Conservation (phyloP, 2,113 vertebrate species). For the Cervus canadensis region DNA sequence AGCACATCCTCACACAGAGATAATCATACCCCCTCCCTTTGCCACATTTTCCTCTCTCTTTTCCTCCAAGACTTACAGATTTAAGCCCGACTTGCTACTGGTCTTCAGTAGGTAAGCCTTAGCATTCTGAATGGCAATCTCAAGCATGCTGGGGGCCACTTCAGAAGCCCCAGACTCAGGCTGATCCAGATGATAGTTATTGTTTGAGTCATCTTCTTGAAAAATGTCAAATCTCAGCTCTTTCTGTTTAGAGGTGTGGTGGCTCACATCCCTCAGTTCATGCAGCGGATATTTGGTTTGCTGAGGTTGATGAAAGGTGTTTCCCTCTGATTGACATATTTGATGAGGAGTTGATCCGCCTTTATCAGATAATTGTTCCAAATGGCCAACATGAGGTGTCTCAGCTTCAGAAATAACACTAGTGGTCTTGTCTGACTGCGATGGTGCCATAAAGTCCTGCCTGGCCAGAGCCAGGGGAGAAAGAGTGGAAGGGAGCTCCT, state of each 20-base stretch:
- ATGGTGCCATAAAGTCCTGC: not conserved
- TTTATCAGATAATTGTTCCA: not conserved
- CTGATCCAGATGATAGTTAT: conserved; percentile 33
- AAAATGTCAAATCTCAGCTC: not conserved
- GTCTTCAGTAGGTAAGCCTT: conserved; percentile 85
- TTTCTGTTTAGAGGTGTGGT: not conserved
- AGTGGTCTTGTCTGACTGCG: accelerated
- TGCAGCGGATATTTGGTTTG: not conserved
- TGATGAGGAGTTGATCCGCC: not conserved
- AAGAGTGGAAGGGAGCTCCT: not conserved
- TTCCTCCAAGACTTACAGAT: conserved; percentile 84
- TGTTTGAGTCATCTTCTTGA: conserved; percentile 62
- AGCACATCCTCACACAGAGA: not conserved
- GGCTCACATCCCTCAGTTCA: not conserved
- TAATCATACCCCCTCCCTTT: not conserved
- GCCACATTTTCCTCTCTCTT: not conserved
- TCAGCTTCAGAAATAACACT: accelerated
- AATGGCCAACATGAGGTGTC: accelerated
- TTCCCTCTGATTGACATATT: not conserved
- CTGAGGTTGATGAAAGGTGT: not conserved
- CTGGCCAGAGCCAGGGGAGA: not conserved
- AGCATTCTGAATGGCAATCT: conserved; percentile 76
- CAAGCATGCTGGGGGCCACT: conserved; percentile 42
- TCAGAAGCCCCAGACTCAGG: not conserved
- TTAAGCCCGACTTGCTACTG: conserved; percentile 83